Evolutionary conservation across 2,113 vertebrate species (phyloP).

Genomic region (Xenotilapia leptura): DNA sequence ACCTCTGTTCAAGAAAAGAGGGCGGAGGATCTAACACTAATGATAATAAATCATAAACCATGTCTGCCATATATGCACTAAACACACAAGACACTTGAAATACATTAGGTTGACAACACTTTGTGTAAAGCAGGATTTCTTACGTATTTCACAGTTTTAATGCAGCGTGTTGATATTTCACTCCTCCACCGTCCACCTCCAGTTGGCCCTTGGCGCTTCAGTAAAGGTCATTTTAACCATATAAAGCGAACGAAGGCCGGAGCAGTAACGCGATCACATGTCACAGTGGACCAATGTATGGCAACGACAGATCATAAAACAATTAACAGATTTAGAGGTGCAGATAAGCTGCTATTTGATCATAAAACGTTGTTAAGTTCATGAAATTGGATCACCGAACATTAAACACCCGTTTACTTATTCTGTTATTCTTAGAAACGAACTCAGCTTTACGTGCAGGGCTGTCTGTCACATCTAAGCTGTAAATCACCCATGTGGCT

Average conservation of each 20-base stretch:
- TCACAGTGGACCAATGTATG: neutral
- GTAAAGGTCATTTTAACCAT: neutral
- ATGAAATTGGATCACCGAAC: neutral
- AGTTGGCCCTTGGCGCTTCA: neutral
- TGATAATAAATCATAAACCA: accelerated
- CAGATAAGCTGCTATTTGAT: neutral
- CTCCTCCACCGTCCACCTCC: neutral
- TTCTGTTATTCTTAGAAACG: neutral
- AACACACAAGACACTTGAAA: neutral
- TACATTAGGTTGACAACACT: neutral
- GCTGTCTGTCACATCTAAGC: neutral
- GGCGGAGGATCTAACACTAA: neutral
- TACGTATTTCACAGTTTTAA: neutral
- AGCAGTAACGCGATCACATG: accelerated
- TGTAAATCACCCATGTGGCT: neutral
- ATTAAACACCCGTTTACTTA: accelerated
- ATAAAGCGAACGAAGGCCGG: accelerated
- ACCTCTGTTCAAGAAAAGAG: neutral
- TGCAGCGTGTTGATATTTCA: neutral
- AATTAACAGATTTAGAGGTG: neutral
- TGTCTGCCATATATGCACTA: neutral
- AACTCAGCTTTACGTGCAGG: accelerated
- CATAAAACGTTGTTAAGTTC: accelerated
- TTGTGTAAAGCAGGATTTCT: neutral
- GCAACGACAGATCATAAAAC: neutral